Evolutionary conservation across 2,113 vertebrate genomes (phyloP).

Genomic region (Ondatra zibethicus): DNA sequence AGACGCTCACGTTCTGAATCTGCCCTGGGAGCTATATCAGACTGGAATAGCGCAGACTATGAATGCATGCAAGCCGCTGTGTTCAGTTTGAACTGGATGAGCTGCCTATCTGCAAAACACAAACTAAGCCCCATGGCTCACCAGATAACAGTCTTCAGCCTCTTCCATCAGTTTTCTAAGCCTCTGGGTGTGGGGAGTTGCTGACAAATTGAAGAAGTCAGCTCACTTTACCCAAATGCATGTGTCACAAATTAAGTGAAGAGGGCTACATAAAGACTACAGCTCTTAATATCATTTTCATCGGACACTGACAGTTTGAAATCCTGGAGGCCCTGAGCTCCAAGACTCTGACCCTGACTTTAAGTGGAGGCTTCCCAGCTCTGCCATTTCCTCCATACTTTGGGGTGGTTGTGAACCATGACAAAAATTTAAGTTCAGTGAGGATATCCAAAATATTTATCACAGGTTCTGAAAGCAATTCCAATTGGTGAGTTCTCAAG

Average conservation of each 20-base stretch:
- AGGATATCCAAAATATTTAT: background rate
- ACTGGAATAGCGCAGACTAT: background rate
- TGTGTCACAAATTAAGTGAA: background rate
- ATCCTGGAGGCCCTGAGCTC: background rate
- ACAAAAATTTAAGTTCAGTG: slow-evolving; percentile 19
- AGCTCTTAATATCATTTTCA: background rate
- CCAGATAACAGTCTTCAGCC: background rate
- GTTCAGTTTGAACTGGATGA: background rate
- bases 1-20: background rate
- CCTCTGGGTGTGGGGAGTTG: background rate
- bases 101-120: background rate
- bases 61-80: background rate
- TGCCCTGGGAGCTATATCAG: background rate
- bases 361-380: background rate
- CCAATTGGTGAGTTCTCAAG: background rate
- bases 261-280: background rate
- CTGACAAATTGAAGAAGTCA: background rate
- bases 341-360: background rate
- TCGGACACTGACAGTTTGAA: background rate
- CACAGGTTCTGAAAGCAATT: background rate
- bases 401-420: background rate
- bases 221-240: background rate
- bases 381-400: background rate
- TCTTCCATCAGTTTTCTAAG: background rate
- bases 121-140: no score